Evolutionary conservation across 2,113 vertebrate genomes (phyloP).

Genomic region (Notarius lentiginosus): DNA sequence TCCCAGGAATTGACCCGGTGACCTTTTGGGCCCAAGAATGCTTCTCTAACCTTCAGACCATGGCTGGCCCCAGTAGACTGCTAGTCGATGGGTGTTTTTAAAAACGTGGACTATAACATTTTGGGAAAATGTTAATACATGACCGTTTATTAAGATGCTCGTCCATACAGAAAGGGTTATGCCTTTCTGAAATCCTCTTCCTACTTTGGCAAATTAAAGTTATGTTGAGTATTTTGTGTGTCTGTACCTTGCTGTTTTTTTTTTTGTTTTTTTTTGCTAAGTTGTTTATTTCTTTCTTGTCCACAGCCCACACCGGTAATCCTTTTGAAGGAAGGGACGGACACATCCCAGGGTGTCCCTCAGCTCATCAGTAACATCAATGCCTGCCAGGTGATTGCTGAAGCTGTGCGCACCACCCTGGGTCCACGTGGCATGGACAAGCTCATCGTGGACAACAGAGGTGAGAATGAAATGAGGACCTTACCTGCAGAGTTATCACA

Average conservation of each 20-base stretch:
- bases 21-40: no score
- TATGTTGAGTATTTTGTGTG: neutral
- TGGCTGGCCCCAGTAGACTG: neutral
- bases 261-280: neutral
- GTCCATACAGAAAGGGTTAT: neutral
- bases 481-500: no score
- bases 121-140: neutral
- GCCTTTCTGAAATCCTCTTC: neutral
- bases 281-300: neutral
- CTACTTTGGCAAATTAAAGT: neutral
- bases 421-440: slow-evolving; percentile 99
- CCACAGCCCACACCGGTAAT: slow-evolving; percentile 89
- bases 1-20: no score
- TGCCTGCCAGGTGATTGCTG: slow-evolving; percentile 95
- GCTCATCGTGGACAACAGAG: slow-evolving; percentile 89
- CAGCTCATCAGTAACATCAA: slow-evolving; percentile 98
- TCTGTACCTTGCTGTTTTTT: neutral
- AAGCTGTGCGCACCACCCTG: slow-evolving; percentile 93
- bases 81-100: neutral
- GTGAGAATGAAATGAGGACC: slow-evolving; percentile 65
- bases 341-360: slow-evolving; percentile 91
- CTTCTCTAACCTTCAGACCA: no score
- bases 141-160: neutral
- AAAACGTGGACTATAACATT: neutral
- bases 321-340: slow-evolving; percentile 95